phyloP scores from a whole-genome alignment of 2,797 vertebrate genomes.

The Sebastes melanostomus region DNA sequence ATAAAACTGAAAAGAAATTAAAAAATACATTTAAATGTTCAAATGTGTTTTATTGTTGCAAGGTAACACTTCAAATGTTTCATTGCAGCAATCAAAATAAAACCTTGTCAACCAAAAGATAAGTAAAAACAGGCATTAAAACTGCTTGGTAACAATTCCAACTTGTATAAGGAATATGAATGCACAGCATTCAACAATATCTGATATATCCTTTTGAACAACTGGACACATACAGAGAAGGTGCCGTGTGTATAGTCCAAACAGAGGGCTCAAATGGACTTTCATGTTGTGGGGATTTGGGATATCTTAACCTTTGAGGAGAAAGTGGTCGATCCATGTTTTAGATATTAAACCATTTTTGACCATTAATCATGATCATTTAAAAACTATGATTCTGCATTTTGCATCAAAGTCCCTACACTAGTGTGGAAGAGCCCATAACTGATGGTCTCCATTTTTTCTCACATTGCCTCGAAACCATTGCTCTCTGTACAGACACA shows the following conservation, averaged over 20 bases:
- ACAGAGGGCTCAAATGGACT: too few species aligned
- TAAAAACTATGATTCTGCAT: background rate
- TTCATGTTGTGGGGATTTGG: background rate
- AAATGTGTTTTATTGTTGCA: background rate
- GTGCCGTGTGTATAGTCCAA: too few species aligned
- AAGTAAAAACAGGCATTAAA: background rate
- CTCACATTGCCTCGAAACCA: slow-evolving; percentile 19
- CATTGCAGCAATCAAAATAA: background rate
- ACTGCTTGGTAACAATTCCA: background rate
- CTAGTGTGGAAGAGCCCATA: background rate
- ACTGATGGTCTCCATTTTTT: background rate
- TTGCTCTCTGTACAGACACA: background rate
- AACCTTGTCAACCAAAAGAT: background rate
- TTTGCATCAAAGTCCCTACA: background rate
- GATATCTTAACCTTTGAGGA: background rate
- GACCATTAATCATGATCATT: background rate
- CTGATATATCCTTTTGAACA: background rate
- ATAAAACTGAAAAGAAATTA: background rate
- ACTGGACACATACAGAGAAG: background rate
- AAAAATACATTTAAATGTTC: background rate
- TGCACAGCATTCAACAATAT: background rate
- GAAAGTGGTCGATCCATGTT: background rate
- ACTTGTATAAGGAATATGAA: background rate
- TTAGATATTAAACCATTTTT: background rate
- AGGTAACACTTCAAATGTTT: too few species aligned